Percentiles rank a stretch among this genome's conserved stretches.
phyloP scores from a whole-genome alignment of 2,797 vertebrate genomes.

The Brotula barbata region DNA sequence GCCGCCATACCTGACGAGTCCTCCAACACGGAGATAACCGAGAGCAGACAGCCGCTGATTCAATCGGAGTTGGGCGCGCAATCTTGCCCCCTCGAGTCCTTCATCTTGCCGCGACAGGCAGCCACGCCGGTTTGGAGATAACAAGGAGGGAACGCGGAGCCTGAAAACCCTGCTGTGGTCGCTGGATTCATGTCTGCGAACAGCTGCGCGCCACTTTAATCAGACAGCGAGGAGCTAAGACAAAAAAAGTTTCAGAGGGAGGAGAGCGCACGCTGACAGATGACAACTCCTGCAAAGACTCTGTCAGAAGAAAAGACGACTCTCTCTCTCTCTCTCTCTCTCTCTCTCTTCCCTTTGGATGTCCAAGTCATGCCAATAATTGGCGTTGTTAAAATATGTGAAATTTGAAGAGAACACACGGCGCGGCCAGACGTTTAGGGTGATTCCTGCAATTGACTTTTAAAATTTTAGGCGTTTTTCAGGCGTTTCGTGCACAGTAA shows the following conservation, averaged over 20 bases:
- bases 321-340: too few species aligned
- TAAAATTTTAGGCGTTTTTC: too few species aligned
- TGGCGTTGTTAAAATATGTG: too few species aligned
- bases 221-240: conserved; percentile 19
- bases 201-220: conserved; percentile 24
- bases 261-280: conserved; percentile 23
- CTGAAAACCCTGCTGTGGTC: conserved; percentile 27
- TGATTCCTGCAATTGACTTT: too few species aligned
- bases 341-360: too few species aligned
- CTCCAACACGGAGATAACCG: conserved; percentile 65
- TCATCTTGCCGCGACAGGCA: conserved; percentile 51
- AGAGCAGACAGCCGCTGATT: conserved; percentile 66
- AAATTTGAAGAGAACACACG: too few species aligned
- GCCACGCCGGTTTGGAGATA: conserved; percentile 44
- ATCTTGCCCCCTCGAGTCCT: conserved; percentile 47
- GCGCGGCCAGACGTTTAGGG: too few species aligned
- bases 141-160: conserved; percentile 39
- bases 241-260: conserved; percentile 9
- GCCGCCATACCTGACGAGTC: conserved; percentile 58
- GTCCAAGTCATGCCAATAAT: too few species aligned
- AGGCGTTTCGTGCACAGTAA: too few species aligned
- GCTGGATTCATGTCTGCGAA: conserved; percentile 22
- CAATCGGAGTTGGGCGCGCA: conserved; percentile 56
- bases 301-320: conserved; percentile 16
- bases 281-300: conserved; percentile 16